Base-by-base conservation (phyloP, 37 sponge, comb jelly and placozoan genomes). In the Beroe ovata region DNA sequence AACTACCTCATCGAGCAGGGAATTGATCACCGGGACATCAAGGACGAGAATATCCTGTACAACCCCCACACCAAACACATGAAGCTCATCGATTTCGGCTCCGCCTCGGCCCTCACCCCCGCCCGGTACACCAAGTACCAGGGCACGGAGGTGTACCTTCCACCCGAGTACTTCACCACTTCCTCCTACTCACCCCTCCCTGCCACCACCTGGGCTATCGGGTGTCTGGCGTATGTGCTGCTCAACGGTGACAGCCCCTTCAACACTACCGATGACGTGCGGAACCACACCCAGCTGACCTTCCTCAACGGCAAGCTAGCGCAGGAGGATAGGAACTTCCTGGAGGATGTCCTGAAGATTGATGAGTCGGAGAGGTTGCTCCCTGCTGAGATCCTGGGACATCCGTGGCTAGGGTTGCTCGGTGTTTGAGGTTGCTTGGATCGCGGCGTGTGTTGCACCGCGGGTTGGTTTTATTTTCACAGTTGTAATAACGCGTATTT, bases 11-110 rank as follows among this genome's bases (percentile, higher is more conserved):
- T 66, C 69, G 29, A 18, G 0, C 36, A 29, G 69, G 69, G 69
- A 26, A 16, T 66, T 18, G 69, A 66, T 30, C 69, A 66, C 69
- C 33, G 84, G 84, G 84, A 77, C n/a, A 23, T 77, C 42, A 77
- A 77, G 54, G 84, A 77, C 54, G 84, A 77, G 84, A 77, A 77
- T 54, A 77, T 77, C 47, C 84, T 77, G 54, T 77, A 77, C 84
- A 77, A 77, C 54, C 54, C 84, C 42, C 18, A 8, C 84, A 77
- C 84, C 54, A 77, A 77, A 25, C 42, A 77, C 54, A 77, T 77
- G 54, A 77, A 77, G 33, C 47, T 77, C 36, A 77, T 77, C 18
- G 84, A 77, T 25, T 77, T 42, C 38, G 84, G 84, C 25, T 38
- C 84, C 84, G 35, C 47, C 28, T 30, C 47, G 11, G 8, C 25